Evolutionary conservation across 2,113 vertebrate species (phyloP).

Genomic region (Cololabis saira): DNA sequence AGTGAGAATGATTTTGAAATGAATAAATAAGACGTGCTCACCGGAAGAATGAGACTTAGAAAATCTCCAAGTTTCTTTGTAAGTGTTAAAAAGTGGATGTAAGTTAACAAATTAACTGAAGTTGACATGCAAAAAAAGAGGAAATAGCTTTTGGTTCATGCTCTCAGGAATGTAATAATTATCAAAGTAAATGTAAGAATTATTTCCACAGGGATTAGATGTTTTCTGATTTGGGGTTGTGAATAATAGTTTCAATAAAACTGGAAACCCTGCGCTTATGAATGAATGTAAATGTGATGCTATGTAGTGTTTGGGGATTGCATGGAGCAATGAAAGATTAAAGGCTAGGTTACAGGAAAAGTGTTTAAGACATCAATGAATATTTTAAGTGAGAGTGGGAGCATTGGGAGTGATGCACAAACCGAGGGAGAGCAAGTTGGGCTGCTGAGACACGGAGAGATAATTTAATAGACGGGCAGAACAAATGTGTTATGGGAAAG

Average conservation of each 20-base stretch:
- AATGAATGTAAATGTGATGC: constrained; percentile 20
- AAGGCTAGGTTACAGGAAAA: constrained; percentile 54
- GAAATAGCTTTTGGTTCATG: too few species aligned
- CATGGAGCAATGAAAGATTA: constrained; percentile 36
- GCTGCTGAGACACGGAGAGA: constrained; percentile 66
- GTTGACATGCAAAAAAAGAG: too few species aligned
- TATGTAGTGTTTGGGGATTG: constrained; percentile 2
- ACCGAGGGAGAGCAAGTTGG: constrained; percentile 43
- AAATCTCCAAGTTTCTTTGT: too few species aligned
- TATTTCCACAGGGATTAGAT: neutral
- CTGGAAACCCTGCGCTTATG: neutral
- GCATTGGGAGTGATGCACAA: constrained; percentile 53
- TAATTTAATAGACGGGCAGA: constrained; percentile 67
- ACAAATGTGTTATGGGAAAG: constrained; percentile 63
- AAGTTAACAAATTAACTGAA: too few species aligned
- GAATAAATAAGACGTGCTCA: too few species aligned
- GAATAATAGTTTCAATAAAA: constrained; percentile 8
- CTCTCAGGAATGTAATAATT: too few species aligned
- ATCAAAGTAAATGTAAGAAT: too few species aligned
- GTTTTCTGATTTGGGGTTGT: constrained; percentile 1
- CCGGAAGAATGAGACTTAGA: too few species aligned
- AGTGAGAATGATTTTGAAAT: too few species aligned
- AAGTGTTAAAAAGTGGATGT: too few species aligned
- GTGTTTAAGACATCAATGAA: constrained; percentile 74
- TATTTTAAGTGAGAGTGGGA: constrained; percentile 68